Evolutionary conservation across 2,888 invertebrate species (phyloP).

Genomic region (Tachina lurida): DNA sequence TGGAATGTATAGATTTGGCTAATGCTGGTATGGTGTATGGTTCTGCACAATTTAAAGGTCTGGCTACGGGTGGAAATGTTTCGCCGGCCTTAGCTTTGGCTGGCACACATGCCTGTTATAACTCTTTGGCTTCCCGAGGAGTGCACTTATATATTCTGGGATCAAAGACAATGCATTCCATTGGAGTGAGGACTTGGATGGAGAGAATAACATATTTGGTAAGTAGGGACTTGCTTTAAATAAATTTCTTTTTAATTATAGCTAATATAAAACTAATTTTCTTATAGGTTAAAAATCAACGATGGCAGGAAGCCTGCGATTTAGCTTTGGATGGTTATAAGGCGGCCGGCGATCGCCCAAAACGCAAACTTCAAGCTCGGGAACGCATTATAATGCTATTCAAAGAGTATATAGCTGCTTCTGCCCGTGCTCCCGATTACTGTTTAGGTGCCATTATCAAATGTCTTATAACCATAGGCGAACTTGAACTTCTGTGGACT

Average conservation of each 20-base stretch:
- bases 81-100: conserved; percentile 86
- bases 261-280: not conserved
- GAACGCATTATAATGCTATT: conserved; percentile 83
- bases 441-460: conserved; percentile 81
- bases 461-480: conserved; percentile 81
- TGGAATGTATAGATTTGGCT: conserved; percentile 91
- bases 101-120: conserved; percentile 87
- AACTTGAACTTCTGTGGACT: conserved; percentile 85
- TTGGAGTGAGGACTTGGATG: conserved; percentile 87
- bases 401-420: conserved; percentile 82
- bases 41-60: conserved; percentile 92
- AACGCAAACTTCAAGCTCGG: conserved; percentile 82
- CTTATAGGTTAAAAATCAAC: conserved; percentile 83
- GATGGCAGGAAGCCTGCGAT: conserved; percentile 85
- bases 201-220: conserved; percentile 87
- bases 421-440: conserved; percentile 81
- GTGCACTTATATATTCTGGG: conserved; percentile 89
- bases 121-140: conserved; percentile 87
- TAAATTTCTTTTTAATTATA: not conserved
- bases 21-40: conserved; percentile 92
- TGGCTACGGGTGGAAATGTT: conserved; percentile 97
- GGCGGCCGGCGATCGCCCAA: conserved; percentile 81
- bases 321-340: conserved; percentile 84
- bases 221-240: conserved; percentile 23
- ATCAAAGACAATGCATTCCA: conserved; percentile 85